These are phyloP conservation scores for Microhierax caerulescens DNA, from an alignment of 2,797 vertebrate species.

Conservation along the genomic window DNA sequence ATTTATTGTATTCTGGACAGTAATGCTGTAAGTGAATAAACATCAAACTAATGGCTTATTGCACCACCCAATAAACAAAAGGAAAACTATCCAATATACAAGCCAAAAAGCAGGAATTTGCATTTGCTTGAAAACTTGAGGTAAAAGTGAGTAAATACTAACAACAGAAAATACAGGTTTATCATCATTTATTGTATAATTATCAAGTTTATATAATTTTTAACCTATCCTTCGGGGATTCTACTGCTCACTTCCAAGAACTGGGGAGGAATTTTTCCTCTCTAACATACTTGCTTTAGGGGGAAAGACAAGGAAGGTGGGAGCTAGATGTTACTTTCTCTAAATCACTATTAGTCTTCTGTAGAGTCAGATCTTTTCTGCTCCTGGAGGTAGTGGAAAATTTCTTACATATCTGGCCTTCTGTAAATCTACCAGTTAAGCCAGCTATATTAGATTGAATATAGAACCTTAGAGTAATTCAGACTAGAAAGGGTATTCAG, in stretches of 20 bases:
- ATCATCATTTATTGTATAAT: neutral
- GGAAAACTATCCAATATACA: neutral
- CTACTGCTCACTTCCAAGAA: neutral
- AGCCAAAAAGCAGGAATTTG: neutral
- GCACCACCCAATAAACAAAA: neutral
- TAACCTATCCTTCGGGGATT: neutral
- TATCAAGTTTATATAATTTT: neutral
- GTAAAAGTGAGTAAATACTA: neutral
- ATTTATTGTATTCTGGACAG: neutral
- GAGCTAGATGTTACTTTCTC: neutral
- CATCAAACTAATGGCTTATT: neutral
- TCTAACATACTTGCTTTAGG: neutral
- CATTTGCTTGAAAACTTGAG: neutral
- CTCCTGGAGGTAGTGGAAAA: neutral
- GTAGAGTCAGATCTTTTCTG: neutral
- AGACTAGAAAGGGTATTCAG: neutral
- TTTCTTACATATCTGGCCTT: neutral
- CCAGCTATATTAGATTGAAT: neutral
- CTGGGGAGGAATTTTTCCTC: neutral
- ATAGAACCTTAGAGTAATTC: neutral
- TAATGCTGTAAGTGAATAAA: neutral
- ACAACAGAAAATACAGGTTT: neutral
- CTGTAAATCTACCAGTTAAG: neutral
- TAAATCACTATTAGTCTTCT: neutral
- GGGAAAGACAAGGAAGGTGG: neutral